Conservation (phyloP, 2,113 vertebrate genomes). For the Tympanuchus pallidicinctus region DNA sequence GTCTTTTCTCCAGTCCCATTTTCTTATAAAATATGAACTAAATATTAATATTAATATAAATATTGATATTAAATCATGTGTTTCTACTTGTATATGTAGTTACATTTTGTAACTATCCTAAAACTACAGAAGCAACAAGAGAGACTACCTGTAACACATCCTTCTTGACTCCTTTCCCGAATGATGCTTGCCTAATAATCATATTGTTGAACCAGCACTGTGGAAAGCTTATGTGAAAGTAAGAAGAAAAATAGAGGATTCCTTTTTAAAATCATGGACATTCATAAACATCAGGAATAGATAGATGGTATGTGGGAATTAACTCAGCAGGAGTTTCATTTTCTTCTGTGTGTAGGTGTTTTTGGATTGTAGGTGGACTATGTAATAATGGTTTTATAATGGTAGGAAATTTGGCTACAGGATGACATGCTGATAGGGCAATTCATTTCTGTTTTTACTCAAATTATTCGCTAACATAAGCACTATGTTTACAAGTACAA, state of each 20-base stretch:
- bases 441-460: constrained; percentile 18
- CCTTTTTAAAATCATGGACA: background rate
- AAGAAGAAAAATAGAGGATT: background rate
- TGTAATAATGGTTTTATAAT: constrained; percentile 51
- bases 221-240: background rate
- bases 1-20: background rate
- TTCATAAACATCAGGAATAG: constrained; percentile 37
- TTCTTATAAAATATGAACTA: background rate
- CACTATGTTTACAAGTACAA: constrained; percentile 4
- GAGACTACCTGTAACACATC: rapidly evolving
- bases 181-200: background rate
- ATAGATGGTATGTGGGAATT: constrained; percentile 1
- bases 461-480: constrained; percentile 1
- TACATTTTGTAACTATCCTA: background rate
- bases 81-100: background rate
- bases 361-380: constrained; percentile 55
- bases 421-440: background rate
- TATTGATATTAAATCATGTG: background rate
- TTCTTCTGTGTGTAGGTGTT: constrained; percentile 26
- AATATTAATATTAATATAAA: too few species aligned
- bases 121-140: background rate
- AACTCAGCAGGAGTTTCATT: constrained; percentile 41
- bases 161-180: background rate
- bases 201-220: rapidly evolving
- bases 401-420: constrained; percentile 7